phyloP scores from a whole-genome alignment of 1,140 invertebrate genomes.

The Coenobita brevimanus region DNA sequence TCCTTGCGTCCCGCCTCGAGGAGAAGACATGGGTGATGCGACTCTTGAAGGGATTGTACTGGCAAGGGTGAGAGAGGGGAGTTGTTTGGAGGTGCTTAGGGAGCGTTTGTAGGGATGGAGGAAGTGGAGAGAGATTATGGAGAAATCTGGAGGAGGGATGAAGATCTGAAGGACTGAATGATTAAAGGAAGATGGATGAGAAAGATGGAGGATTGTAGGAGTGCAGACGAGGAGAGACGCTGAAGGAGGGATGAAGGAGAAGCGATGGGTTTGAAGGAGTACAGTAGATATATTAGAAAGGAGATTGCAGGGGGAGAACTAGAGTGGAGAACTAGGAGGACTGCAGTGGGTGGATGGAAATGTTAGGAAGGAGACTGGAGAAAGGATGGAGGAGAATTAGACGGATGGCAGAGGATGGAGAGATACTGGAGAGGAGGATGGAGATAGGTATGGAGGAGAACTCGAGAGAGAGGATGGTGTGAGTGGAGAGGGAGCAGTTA shows the following conservation, averaged over 20 bases:
- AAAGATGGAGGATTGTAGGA: too few species aligned
- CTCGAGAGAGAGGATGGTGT: background rate
- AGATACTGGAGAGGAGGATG: background rate
- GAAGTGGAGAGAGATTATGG: background rate
- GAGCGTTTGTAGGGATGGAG: background rate
- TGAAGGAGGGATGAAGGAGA: background rate
- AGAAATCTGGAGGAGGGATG: background rate
- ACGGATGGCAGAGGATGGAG: background rate
- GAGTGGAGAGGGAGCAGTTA: background rate
- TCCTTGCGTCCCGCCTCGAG: slow-evolving; percentile 74
- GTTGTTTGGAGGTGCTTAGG: background rate
- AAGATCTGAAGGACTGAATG: background rate
- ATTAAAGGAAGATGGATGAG: too few species aligned
- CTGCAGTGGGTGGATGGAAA: background rate
- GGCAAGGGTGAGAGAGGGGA: background rate
- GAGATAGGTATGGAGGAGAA: background rate
- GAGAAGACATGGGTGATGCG: slow-evolving; percentile 77
- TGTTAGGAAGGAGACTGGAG: background rate
- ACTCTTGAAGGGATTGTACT: slow-evolving; percentile 76
- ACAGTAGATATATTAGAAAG: background rate
- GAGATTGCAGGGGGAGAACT: background rate
- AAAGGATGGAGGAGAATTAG: background rate
- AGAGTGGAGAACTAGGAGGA: background rate
- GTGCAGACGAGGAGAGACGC: too few species aligned
- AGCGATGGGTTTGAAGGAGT: background rate